A percentile compares a stretch with the other conserved stretches of the same genome.
Conservation (phyloP, 2,888 invertebrate species). For the Agrochola litura region DNA sequence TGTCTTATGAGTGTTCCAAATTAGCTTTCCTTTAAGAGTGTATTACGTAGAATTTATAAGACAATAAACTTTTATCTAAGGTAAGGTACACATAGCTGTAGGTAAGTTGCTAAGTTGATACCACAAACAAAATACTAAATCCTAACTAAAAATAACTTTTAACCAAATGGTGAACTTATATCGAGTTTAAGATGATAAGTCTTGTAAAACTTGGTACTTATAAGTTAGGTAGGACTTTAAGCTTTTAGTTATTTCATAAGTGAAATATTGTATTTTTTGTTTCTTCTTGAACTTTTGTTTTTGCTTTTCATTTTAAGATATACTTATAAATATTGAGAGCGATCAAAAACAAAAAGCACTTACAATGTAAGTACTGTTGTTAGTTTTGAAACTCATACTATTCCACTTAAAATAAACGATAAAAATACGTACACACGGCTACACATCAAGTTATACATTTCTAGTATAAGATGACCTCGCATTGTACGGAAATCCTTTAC, state of each 20-base stretch:
- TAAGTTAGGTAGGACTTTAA: constrained; percentile 18
- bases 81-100: background rate
- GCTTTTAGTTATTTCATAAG: constrained; percentile 17
- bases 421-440: background rate
- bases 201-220: constrained; percentile 29
- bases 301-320: background rate
- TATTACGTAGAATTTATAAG: constrained; percentile 17
- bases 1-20: constrained; percentile 21
- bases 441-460: no score
- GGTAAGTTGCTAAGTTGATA: background rate
- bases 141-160: background rate
- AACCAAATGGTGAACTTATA: background rate
- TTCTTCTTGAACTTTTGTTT: background rate
- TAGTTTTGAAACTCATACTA: background rate
- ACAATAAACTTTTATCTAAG: background rate
- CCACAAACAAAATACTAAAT: constrained; percentile 23
- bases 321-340: background rate
- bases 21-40: constrained; percentile 22
- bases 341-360: background rate
- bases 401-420: background rate
- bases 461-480: no score
- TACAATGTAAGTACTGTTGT: background rate
- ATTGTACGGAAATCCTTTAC: no score
- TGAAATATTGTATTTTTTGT: background rate
- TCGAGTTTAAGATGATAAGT: constrained; percentile 11